These are phyloP conservation scores for Notamacropus eugenii DNA, from an alignment of 2,797 vertebrate genomes.

Conservation along the genomic window DNA sequence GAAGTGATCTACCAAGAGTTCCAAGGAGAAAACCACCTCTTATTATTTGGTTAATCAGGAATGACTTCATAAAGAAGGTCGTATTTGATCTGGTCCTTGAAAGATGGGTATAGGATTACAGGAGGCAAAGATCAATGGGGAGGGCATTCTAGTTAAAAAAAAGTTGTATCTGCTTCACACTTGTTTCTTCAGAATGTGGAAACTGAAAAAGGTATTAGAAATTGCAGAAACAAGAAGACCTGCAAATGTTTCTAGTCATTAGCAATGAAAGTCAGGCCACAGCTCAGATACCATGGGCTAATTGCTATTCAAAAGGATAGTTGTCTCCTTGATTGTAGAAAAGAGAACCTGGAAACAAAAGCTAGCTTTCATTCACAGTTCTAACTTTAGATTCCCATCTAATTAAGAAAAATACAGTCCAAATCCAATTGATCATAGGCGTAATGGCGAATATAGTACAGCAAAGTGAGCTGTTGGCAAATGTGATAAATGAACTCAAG, in stretches of 20 bases:
- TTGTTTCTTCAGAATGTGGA: background rate
- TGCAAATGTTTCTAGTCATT: slow-evolving; percentile 14
- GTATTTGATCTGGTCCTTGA: background rate
- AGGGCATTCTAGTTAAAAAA: background rate
- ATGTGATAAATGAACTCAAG: slow-evolving; percentile 39
- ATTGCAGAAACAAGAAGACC: background rate
- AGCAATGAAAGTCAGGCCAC: background rate
- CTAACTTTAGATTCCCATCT: background rate
- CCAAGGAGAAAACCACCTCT: background rate
- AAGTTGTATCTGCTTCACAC: background rate
- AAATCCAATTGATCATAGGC: slow-evolving; percentile 26
- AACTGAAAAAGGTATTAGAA: slow-evolving; percentile 28
- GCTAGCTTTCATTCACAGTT: slow-evolving; percentile 19
- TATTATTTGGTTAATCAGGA: background rate
- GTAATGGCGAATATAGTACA: background rate
- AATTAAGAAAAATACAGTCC: slow-evolving; percentile 17
- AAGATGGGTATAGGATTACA: background rate
- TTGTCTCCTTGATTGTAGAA: slow-evolving; percentile 12
- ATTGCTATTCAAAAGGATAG: slow-evolving; percentile 1
- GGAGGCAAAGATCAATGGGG: background rate
- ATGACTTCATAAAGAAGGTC: background rate
- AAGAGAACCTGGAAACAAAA: background rate
- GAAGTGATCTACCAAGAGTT: background rate
- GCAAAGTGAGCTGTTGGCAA: background rate
- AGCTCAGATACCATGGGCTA: background rate